Evolutionary conservation across 2,113 vertebrate species (phyloP), one percentile per base, ranked within the genome.

Genomic region (Holacanthus passer): DNA sequence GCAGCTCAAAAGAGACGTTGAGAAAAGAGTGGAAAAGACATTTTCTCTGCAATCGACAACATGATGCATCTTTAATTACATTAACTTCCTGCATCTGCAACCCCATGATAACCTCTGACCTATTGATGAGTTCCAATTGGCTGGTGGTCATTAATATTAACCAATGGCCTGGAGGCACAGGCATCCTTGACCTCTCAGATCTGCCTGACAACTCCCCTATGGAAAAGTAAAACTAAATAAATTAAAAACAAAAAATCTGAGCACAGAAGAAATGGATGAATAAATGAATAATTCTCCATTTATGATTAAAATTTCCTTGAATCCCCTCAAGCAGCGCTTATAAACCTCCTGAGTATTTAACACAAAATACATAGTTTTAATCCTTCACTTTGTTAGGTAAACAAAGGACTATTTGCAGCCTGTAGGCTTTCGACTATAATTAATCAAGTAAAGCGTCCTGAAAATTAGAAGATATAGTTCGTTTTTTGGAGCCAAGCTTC

Each of bases 111-210:
- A 94, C 94, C 93, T 73, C 45, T 93, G 91, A 89, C 85, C 92
- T 95, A 94, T 94, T 93, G 95, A 95, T 85, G 83, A 79, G 32
- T 71, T 84, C 55, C 74, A 79, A 89, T 90, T 84, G 85, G 84
- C 77, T 67, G 58, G 58, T 41, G 59, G 81, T 90, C 94, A 93
- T 95, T 94, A 94, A 94, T 93, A 94, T 95, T 94, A 92, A 93
- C 87, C 84, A 90, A 86, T 68, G 47, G 80, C 89, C 89, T 88
- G 72, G 67, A 77, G 93, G 87, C 88, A 86, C 50, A 74, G 79
- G 76, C 85, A 90, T 94, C 90, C 92, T 94, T 91, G 93, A 95
- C 94, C 92, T 95, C 83, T 79, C 17, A 74, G 85, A 89, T 90
- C 76, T 80, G 70, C 79, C 79, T 55, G 83, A 87, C 66, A 78